phyloP scores from a whole-genome alignment of 2,113 vertebrate genomes.

The Cyprinus carpio region DNA sequence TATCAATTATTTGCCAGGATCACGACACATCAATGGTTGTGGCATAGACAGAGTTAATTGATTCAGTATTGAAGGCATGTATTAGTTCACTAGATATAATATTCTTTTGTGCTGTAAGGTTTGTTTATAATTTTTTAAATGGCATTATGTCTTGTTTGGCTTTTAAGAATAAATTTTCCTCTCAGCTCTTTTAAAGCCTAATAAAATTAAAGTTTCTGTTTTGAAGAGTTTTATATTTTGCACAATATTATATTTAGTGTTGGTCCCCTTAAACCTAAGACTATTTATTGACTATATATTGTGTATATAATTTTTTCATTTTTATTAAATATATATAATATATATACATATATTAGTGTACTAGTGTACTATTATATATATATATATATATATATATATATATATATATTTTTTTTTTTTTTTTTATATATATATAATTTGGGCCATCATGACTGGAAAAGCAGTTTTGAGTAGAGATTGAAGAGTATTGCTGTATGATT shows the following conservation, averaged over 20 bases:
- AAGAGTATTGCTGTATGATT: neutral
- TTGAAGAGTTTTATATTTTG: no score
- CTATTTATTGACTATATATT: no score
- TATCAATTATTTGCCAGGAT: neutral
- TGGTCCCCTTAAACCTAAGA: no score
- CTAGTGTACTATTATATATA: no score
- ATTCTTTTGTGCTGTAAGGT: constrained; percentile 4
- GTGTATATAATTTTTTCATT: no score
- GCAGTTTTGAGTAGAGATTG: neutral
- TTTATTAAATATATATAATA: no score
- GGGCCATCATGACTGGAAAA: neutral
- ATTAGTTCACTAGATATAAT: constrained; percentile 39
- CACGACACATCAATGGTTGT: neutral
- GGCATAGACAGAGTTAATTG: neutral
- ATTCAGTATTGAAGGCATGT: constrained; percentile 30
- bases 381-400: no score
- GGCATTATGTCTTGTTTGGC: neutral
- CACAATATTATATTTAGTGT: no score
- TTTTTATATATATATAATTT: neutral
- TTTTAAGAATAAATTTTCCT: neutral
- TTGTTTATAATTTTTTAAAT: no score
- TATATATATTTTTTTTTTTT: no score
- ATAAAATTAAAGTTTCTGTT: no score
- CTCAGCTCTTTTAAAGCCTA: neutral
- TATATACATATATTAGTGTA: no score